Conservation (phyloP, 2,113 vertebrate species). For the Microcebus murinus region DNA sequence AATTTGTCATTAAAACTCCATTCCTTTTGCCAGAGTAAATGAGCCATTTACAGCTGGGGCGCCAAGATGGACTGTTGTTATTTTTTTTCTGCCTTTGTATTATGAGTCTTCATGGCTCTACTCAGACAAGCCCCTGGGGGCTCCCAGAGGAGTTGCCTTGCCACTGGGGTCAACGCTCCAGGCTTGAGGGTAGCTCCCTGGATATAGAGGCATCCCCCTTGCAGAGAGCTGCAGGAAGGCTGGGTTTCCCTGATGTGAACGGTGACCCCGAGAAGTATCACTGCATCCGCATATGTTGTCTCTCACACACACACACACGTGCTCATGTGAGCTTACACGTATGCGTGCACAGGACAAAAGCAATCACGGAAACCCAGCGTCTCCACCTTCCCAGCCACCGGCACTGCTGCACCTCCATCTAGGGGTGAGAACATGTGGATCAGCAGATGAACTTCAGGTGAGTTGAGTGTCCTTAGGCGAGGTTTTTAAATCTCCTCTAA, state of each 20-base stretch:
- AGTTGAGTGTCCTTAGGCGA: not conserved
- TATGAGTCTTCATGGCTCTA: constrained; percentile 55
- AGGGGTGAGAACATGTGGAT: not conserved
- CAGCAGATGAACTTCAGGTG: not conserved
- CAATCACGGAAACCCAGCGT: not conserved
- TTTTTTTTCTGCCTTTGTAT: constrained; percentile 71
- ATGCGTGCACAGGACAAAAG: not conserved
- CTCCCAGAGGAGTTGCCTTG: constrained; percentile 49
- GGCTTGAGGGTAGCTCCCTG: constrained; percentile 38
- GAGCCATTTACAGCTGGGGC: constrained; percentile 75
- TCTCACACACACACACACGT: not conserved
- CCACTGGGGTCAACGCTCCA: constrained; percentile 23
- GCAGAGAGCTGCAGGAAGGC: not conserved
- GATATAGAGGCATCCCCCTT: not conserved
- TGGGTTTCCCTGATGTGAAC: not conserved
- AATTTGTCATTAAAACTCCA: constrained; percentile 79
- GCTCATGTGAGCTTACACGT: not conserved
- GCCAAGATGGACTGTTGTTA: constrained; percentile 77
- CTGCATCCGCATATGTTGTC: not conserved
- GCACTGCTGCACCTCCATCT: not conserved
- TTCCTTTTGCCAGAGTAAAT: constrained; percentile 77
- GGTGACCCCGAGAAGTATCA: not conserved
- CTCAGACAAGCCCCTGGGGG: constrained; percentile 66
- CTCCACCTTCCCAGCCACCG: not conserved
- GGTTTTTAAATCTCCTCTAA: not conserved